Percentiles rank a stretch among this genome's conserved stretches.
Evolutionary conservation across 2,113 vertebrate species (phyloP).

Genomic region (Ibidorhyncha struthersii): DNA sequence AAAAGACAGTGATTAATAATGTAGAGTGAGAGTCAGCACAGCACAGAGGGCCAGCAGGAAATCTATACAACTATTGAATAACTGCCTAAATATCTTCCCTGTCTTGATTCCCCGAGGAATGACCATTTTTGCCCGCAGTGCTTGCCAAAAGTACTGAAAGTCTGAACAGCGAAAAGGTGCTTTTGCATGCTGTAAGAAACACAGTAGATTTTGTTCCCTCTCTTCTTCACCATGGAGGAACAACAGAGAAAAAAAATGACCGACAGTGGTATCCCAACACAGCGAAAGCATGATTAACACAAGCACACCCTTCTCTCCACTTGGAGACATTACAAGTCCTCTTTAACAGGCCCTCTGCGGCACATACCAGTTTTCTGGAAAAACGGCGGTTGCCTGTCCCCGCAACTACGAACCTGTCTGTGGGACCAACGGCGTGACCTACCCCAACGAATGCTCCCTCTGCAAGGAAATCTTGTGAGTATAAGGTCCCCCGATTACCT

Average conservation of each 20-base stretch:
- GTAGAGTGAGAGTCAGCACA: neutral
- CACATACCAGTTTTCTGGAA: accelerated
- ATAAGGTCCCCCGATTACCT: neutral
- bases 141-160: neutral
- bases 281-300: neutral
- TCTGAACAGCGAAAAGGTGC: neutral
- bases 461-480: slow-evolving; percentile 12
- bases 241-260: neutral
- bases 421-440: neutral
- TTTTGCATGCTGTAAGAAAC: neutral
- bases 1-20: slow-evolving; percentile 23
- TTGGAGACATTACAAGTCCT: neutral
- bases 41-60: slow-evolving; percentile 5
- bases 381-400: neutral
- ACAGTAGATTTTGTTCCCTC: neutral
- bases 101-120: neutral
- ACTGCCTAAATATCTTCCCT: slow-evolving; percentile 19
- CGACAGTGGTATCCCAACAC: neutral
- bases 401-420: neutral
- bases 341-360: neutral
- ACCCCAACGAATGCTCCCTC: slow-evolving; percentile 51
- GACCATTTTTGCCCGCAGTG: neutral
- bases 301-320: neutral
- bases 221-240: neutral
- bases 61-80: slow-evolving; percentile 33